Evolutionary conservation across 2,113 vertebrate genomes (phyloP).

Genomic region (Opisthocomus hoazin): DNA sequence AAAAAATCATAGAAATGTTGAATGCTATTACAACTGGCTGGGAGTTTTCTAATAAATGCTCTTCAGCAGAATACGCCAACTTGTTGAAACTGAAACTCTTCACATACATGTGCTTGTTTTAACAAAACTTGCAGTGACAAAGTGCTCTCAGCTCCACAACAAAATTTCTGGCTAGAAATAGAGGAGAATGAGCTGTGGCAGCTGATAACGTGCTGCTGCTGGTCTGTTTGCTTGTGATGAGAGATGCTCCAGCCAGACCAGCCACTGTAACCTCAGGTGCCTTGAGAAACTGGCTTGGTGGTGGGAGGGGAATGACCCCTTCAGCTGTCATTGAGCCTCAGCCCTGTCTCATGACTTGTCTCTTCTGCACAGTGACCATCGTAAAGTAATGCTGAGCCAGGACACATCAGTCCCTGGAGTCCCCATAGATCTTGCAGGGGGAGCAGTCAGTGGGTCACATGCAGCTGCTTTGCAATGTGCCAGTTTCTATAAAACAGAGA

Average conservation of each 20-base stretch:
- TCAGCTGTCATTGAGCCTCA: neutral
- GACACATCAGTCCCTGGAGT: neutral
- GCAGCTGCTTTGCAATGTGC: neutral
- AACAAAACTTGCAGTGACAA: neutral
- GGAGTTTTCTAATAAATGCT: neutral
- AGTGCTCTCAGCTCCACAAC: neutral
- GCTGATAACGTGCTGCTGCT: neutral
- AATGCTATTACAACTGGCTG: neutral
- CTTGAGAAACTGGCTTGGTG: neutral
- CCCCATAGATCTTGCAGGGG: neutral
- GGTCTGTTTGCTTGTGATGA: neutral
- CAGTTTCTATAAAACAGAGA: neutral
- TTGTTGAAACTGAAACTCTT: neutral
- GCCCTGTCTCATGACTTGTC: neutral
- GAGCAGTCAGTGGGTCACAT: accelerated
- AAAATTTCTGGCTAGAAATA: neutral
- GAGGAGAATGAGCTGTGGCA: neutral
- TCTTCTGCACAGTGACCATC: accelerated
- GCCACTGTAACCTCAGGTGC: neutral
- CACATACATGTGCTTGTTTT: neutral
- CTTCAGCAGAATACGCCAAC: neutral
- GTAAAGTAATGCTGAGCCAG: neutral
- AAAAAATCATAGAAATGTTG: neutral
- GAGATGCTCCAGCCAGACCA: neutral
- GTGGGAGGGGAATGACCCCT: neutral